Conservation (phyloP, 2,888 invertebrate genomes). For the Phymatocera aterrima region DNA sequence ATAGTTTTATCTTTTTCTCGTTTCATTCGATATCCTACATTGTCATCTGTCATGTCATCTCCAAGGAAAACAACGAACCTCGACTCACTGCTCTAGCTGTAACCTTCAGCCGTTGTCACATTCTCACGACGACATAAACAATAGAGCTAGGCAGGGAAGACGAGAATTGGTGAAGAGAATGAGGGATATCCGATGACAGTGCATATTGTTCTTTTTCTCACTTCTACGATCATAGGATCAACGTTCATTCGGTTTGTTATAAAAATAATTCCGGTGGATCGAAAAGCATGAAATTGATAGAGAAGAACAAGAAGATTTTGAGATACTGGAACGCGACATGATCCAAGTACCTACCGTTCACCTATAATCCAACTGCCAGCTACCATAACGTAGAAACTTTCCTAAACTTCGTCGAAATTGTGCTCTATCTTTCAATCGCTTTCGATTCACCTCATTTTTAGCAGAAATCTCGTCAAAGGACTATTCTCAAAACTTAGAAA, state of each 20-base stretch:
- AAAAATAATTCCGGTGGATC: not conserved
- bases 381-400: not conserved
- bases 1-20: not conserved
- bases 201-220: not conserved
- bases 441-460: not conserved
- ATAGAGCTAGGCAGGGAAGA: too few relatives aligned
- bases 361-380: not conserved
- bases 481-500: not conserved
- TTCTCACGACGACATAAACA: too few relatives aligned
- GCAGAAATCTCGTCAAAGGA: not conserved
- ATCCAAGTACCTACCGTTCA: not conserved
- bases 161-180: not conserved
- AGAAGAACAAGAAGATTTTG: not conserved
- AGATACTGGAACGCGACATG: not conserved
- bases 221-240: not conserved
- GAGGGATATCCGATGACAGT: not conserved
- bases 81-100: not conserved
- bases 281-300: not conserved
- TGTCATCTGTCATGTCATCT: conserved; percentile 6
- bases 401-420: not conserved
- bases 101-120: too few relatives aligned
- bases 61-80: not conserved
- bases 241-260: not conserved
- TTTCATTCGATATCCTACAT: not conserved
- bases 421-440: not conserved